phyloP scores from a whole-genome alignment of 1,140 invertebrate genomes.

The Littorina saxatilis region DNA sequence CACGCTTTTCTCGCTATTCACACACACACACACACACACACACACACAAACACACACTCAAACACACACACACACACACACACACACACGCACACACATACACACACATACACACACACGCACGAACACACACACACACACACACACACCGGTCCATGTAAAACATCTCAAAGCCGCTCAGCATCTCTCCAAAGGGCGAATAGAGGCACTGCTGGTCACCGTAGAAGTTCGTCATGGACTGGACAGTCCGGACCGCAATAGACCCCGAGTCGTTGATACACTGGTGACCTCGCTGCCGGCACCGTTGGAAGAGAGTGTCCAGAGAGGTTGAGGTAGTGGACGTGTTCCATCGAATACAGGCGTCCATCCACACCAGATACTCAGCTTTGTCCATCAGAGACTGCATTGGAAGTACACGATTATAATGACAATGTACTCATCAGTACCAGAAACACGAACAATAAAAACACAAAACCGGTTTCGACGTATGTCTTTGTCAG shows the following conservation, averaged over 20 bases:
- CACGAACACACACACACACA: too few species aligned
- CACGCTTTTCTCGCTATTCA: too few species aligned
- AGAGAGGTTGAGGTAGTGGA: neutral
- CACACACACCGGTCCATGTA: slow-evolving; percentile 7
- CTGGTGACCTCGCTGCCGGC: neutral
- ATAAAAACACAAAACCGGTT: too few species aligned
- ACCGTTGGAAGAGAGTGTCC: neutral
- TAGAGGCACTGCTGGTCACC: slow-evolving; percentile 21
- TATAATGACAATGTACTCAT: too few species aligned
- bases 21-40: too few species aligned
- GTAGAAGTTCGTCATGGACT: neutral
- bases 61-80: too few species aligned
- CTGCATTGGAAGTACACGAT: neutral
- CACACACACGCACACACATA: too few species aligned
- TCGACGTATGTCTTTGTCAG: too few species aligned
- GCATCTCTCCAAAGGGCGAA: neutral
- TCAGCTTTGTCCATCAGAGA: slow-evolving; percentile 13
- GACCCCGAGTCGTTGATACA: neutral
- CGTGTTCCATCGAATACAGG: neutral
- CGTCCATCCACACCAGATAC: slow-evolving; percentile 24
- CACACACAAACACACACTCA: too few species aligned
- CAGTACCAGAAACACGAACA: too few species aligned
- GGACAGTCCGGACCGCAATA: neutral
- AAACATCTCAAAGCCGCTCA: slow-evolving; percentile 7
- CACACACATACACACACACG: too few species aligned